Evolutionary conservation across 2,797 vertebrate genomes (phyloP).

Genomic region (Sebastes ruberrimus): DNA sequence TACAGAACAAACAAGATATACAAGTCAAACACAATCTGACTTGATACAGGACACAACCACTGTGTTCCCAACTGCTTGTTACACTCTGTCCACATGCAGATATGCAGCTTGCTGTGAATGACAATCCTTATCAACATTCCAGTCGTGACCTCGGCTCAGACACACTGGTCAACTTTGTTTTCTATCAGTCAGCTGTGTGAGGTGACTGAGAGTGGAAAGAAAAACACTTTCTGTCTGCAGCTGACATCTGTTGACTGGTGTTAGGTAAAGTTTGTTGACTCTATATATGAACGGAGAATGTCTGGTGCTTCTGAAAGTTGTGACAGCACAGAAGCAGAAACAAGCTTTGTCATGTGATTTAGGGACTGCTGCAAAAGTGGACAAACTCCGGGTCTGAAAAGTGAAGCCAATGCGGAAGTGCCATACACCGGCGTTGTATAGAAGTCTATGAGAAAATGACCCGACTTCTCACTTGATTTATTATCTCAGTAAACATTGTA

Average conservation of each 20-base stretch:
- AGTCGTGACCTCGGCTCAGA: constrained; percentile 46
- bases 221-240: constrained; percentile 13
- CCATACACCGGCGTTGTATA: no score
- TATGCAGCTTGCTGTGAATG: neutral
- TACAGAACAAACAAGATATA: constrained; percentile 20
- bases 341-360: neutral
- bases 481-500: no score
- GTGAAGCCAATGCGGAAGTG: no score
- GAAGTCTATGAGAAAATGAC: no score
- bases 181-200: constrained; percentile 41
- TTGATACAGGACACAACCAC: neutral
- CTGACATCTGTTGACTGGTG: neutral
- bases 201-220: constrained; percentile 5
- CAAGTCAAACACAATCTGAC: constrained; percentile 30
- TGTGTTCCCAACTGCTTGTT: constrained; percentile 27
- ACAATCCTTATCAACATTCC: constrained; percentile 50
- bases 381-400: no score
- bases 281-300: neutral
- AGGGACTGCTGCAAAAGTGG: neutral
- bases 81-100: constrained; percentile 52
- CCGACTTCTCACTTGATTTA: no score
- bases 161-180: neutral
- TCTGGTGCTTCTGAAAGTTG: neutral
- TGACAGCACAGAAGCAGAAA: neutral
- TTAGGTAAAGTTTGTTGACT: neutral